Evolutionary conservation across 35 echinoderm and acorn worm genomes (phyloP), one percentile per base, ranked within the genome.

Genomic region (Acanthaster planci): DNA sequence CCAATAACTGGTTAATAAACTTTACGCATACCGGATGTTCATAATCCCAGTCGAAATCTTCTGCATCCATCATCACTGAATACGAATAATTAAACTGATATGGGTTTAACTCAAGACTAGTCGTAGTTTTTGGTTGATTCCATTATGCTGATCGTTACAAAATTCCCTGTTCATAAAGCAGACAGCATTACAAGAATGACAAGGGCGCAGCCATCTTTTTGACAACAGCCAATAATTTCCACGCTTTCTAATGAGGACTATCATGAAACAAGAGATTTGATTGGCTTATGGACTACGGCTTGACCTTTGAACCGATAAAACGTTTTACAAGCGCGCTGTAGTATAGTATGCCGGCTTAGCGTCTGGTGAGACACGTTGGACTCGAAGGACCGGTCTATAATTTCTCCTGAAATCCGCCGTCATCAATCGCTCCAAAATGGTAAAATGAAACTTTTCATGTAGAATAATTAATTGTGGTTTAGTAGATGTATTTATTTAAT

Each of bases 371-470:
- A 53, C 27, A 7, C 17, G 21, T 16, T 17, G 29, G 54, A 36
- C 27, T n/a, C 54, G 7, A 51, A 55, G 42, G 23, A 60, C 19
- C 17, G 27, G 35, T 5, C 16, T 9, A 15, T 42, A 54, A 76
- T 52, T 86, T 32, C 67, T 52, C 35, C 42, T 34, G 22, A 38
- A 53, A 79, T 87, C 85, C 80, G 8, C 53, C 32, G 18, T 36
- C 80, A 88, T 88, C 79, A 85, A 93, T 84, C 38, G 51, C 81
- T 77, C 68, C 79, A 93, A 93, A 84, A 93, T 93, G 90, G 90
- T 93, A 67, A 92, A 77, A 81, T 55, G 38, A 3, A 8, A 12
- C 12, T 39, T 36, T 72, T 68, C 2, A 18, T 15, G 47, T 83
- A 23, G 1, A 32, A 58, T 83, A 36, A 23, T 1, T 58, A 26